Conservation (phyloP, 2,797 vertebrate species). For the Hydrophis major region DNA sequence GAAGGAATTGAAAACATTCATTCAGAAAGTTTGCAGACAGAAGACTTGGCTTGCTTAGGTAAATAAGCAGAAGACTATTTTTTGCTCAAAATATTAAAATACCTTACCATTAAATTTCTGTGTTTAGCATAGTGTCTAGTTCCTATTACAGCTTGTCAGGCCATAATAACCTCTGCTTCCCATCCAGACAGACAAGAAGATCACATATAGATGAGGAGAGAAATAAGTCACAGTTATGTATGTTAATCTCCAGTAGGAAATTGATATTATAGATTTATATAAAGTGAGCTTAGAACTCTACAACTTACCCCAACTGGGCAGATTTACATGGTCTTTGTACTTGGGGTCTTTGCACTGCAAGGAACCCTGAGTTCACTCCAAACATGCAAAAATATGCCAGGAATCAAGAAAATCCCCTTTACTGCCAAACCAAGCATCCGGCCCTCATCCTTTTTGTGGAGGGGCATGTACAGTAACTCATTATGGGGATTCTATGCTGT, state of each 20-base stretch:
- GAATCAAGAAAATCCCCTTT: background rate
- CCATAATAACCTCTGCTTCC: background rate
- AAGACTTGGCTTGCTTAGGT: background rate
- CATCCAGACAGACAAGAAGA: background rate
- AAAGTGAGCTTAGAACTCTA: no score
- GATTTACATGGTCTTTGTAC: background rate
- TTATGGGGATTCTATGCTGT: background rate
- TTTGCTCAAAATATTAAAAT: background rate
- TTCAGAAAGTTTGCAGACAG: background rate
- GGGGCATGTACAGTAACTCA: background rate
- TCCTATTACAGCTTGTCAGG: background rate
- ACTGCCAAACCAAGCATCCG: background rate
- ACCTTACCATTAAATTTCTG: background rate
- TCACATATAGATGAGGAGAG: background rate
- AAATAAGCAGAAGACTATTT: background rate
- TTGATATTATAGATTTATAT: no score
- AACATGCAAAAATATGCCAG: background rate
- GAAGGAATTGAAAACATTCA: background rate
- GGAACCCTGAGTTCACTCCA: background rate
- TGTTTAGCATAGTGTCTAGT: background rate
- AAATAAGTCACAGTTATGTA: background rate
- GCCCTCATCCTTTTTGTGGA: background rate
- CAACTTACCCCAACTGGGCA: no score
- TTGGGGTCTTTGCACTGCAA: background rate
- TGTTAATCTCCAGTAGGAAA: background rate